Evolutionary conservation across 23 tunicate species (phyloP), one percentile per base, ranked within the genome.

Genomic region (Ascidia mentula): DNA sequence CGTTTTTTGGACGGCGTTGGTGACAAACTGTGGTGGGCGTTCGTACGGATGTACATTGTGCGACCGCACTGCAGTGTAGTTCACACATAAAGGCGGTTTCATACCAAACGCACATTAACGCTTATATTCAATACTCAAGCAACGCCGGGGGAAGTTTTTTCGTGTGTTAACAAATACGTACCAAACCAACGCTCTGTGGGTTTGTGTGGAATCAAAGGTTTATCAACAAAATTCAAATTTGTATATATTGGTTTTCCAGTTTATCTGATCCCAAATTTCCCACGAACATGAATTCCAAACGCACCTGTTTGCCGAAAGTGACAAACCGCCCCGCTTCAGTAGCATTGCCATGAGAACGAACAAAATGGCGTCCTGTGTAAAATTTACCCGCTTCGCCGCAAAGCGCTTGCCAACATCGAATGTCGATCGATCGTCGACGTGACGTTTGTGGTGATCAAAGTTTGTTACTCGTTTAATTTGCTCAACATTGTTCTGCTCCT

Each of bases 291-390:
- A 53, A 28, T 53, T 53, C 28, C 65, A 53, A 20, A 26, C 65
- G 65, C 24, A 20, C 65, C 65, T 28, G 65, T 53, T 53, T 53
- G 7, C 24, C 65, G 65, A 53, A 53, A 5, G 28, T 26, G 65
- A 20, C 28, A 9, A 28, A 53, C 65, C 65, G 65, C 28, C 65
- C 24, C 65, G 65, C 24, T 53, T 20, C 24, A 26, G 65, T 53
- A 26, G 13, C 65, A 53, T 53, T 53, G 65, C 65, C 7, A n/a
- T n/a, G n/a, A n/a, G 65, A 26, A 53, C 28, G 24, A 26, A 53
- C 65, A 53, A 53, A 53, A 53, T 53, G 65, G 65, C 65, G 65
- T 53, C 65, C 28, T n/a, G n/a, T n/a, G n/a, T n/a, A n/a, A n/a
- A n/a, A n/a, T n/a, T n/a, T n/a, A n/a, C n/a, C n/a, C n/a, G n/a